Percentiles rank a stretch among this genome's conserved stretches.
Conservation (phyloP, 2,888 invertebrate species). For the Trachelus iudaicus region DNA sequence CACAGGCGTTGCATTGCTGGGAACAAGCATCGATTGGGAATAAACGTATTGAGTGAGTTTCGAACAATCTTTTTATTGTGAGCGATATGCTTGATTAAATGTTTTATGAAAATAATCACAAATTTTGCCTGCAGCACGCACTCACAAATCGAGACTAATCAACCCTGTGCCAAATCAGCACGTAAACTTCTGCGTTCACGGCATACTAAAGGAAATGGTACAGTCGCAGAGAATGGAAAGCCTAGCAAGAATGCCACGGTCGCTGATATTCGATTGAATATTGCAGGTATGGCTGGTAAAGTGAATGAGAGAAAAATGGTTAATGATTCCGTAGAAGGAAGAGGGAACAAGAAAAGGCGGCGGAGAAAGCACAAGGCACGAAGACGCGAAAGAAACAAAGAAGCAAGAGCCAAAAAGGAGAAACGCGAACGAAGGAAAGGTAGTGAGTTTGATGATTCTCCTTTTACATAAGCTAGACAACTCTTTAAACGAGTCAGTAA, state of each 20-base stretch:
- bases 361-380: conserved; percentile 31
- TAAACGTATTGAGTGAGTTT: conserved; percentile 39
- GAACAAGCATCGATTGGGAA: conserved; percentile 68
- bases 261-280: conserved; percentile 15
- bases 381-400: conserved; percentile 46
- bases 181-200: conserved; percentile 51
- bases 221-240: conserved; percentile 44
- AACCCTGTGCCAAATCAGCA: conserved; percentile 51
- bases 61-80: not conserved
- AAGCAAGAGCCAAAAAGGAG: conserved; percentile 47
- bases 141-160: conserved; percentile 50
- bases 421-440: conserved; percentile 50
- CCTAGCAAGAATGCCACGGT: conserved; percentile 27
- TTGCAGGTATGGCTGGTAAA: conserved; percentile 21
- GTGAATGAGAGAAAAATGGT: conserved; percentile 43
- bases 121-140: conserved; percentile 40
- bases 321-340: conserved; percentile 42
- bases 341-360: conserved; percentile 52
- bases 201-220: conserved; percentile 47
- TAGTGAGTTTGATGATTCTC: conserved; percentile 18
- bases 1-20: conserved; percentile 90
- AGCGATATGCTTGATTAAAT: not conserved
- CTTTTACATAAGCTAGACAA: conserved; percentile 14
- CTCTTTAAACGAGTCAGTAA: not conserved
- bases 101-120: conserved; percentile 9